Evolutionary conservation across 2,113 vertebrate species (phyloP).

Genomic region (Tretioscincus oriximinensis): DNA sequence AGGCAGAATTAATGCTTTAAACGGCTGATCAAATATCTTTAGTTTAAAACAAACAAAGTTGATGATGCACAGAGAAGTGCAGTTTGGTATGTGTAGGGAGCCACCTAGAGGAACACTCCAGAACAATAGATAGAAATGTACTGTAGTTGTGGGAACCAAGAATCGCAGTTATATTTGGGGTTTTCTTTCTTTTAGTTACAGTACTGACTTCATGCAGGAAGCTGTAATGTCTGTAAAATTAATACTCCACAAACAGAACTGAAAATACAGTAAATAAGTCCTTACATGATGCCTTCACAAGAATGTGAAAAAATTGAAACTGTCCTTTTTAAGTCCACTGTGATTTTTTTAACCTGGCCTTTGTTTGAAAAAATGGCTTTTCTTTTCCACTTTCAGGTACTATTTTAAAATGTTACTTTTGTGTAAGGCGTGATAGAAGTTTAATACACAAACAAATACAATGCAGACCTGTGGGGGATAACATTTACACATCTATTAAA

Average conservation of each 20-base stretch:
- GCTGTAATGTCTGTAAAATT: not conserved
- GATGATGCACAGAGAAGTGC: not conserved
- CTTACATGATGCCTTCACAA: too few species aligned
- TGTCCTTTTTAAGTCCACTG: not conserved
- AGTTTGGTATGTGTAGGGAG: conserved; percentile 43
- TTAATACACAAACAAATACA: too few species aligned
- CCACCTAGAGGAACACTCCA: conserved; percentile 65
- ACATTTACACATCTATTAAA: too few species aligned
- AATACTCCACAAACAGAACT: too few species aligned
- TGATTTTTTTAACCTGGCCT: too few species aligned
- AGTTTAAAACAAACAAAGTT: not conserved
- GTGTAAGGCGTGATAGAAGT: too few species aligned
- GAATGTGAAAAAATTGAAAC: not conserved
- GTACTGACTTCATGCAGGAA: not conserved
- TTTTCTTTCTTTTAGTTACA: conserved; percentile 8
- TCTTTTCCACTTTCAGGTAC: not conserved
- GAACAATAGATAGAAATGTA: conserved; percentile 21
- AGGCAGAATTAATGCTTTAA: not conserved
- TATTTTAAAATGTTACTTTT: too few species aligned
- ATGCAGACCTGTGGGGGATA: too few species aligned
- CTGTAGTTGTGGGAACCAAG: not conserved
- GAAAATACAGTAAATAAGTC: too few species aligned
- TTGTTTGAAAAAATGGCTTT: not conserved
- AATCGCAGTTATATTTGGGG: not conserved
- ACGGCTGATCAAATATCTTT: conserved; percentile 25